Percentiles rank a stretch among this genome's conserved stretches.
These are phyloP conservation scores for Ditula angustiorana DNA, from an alignment of 2,888 invertebrate genomes.

Conservation along the genomic window DNA sequence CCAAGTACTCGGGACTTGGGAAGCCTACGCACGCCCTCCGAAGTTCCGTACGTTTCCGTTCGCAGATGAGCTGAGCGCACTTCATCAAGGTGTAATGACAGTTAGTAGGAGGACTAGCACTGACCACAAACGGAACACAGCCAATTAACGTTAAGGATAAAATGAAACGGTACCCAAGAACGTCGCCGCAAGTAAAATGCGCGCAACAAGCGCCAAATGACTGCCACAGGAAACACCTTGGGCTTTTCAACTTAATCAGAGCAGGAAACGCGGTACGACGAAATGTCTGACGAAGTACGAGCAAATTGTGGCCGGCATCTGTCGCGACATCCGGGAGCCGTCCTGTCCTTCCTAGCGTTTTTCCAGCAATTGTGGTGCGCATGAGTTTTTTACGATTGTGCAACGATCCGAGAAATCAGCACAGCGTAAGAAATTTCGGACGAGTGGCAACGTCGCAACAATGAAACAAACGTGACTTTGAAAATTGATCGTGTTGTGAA, in stretches of 20 bases:
- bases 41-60: neutral
- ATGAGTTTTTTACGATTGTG: conserved; percentile 53
- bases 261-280: conserved; percentile 54
- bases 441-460: conserved; percentile 42
- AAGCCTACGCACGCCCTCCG: neutral
- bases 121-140: neutral
- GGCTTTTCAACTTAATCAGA: conserved; percentile 52
- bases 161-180: neutral
- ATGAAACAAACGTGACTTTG: conserved; percentile 43
- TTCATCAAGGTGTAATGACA: neutral
- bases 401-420: conserved; percentile 58
- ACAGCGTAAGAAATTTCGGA: conserved; percentile 46
- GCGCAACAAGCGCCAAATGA: conserved; percentile 27
- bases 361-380: conserved; percentile 53
- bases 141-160: conserved; percentile 24
- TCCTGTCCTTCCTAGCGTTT: conserved; percentile 53
- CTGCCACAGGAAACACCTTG: conserved; percentile 46
- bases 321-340: conserved; percentile 61
- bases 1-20: neutral
- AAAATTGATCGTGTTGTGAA: conserved; percentile 38
- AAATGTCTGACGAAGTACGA: conserved; percentile 45
- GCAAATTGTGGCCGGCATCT: conserved; percentile 44
- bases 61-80: neutral
- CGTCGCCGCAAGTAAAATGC: neutral
- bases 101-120: neutral